phyloP scores from a whole-genome alignment of 53 echinoderm and acorn worm genomes.

The Antedon mediterranea region DNA sequence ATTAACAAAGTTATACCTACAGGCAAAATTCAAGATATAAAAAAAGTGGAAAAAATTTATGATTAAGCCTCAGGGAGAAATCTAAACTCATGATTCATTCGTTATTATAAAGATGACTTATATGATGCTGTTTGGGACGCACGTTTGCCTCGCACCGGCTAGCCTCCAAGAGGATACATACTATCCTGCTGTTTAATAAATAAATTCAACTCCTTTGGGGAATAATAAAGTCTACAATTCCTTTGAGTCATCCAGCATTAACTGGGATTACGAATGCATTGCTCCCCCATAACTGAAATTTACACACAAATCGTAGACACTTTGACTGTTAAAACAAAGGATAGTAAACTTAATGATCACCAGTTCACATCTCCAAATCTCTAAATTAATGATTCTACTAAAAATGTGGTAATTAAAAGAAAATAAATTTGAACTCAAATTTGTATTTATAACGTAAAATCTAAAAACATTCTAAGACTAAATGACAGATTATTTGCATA shows the following conservation, averaged over 20 bases:
- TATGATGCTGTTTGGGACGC: background rate
- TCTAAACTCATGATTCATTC: background rate
- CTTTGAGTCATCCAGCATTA: background rate
- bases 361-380: too few species aligned
- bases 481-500: too few species aligned
- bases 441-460: too few species aligned
- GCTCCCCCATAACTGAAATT: background rate
- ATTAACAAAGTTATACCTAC: too few species aligned
- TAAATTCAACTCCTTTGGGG: background rate
- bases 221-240: background rate
- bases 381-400: too few species aligned
- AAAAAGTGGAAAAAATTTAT: background rate
- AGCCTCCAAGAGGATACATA: background rate
- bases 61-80: background rate
- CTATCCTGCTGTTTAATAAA: background rate
- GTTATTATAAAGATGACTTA: background rate
- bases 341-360: background rate
- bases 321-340: too few species aligned
- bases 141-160: background rate
- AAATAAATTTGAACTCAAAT: too few species aligned
- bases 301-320: background rate
- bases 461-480: too few species aligned
- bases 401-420: too few species aligned
- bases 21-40: background rate
- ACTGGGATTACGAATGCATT: background rate